Base-by-base conservation (phyloP, 2,113 vertebrate genomes). In the Sigmodon hispidus region DNA sequence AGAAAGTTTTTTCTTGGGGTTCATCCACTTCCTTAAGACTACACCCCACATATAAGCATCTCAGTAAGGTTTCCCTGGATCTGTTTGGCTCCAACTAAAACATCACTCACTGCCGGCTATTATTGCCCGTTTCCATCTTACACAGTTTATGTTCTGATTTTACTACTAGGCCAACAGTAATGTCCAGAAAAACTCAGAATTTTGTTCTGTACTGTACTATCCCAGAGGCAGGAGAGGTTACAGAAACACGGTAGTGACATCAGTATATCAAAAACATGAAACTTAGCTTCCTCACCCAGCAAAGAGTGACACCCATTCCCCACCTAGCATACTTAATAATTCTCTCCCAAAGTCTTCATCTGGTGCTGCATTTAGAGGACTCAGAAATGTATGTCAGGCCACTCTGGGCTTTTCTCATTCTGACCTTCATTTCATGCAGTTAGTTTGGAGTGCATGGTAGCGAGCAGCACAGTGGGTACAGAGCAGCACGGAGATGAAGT, bases 121-220 rank as follows among this genome's bases (percentile, higher is more conserved):
- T n/a, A 36, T 1, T 40, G 93, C 11, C 26, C 59, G 48, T 19
- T 67, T 31, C 73, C 13, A 45, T 59, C 72, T 57, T 31, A 70
- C 29, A 91, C 13, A n/a, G 24, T 61, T 48, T 2, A 31, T 16
- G 50, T n/a, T 52, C 8, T 34, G 13, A 3, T 80, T 70, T 88
- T 86, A 73, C 5, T 93, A 24, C 63, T 69, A 83, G 13, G 48
- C 57, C 93, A 48, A 93, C 10, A 87, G 17, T 52, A 76, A 84
- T 15, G 13, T 67, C n/a, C 76, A 89, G 36, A 48, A 91, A 86
- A 72, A 70, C 34, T 79, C 40, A 36, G 52, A 85, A 72, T 95
- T 79, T 89, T 84, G 26, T 59, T 97, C 55, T 86, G 59, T 80
- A 40, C 21, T 90, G 29, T 69, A 89, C n/a, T 63, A 89, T 29